Percentiles rank a stretch among this genome's conserved stretches.
Evolutionary conservation across 2,888 invertebrate genomes (phyloP).

Genomic region (Ditula angustiorana): DNA sequence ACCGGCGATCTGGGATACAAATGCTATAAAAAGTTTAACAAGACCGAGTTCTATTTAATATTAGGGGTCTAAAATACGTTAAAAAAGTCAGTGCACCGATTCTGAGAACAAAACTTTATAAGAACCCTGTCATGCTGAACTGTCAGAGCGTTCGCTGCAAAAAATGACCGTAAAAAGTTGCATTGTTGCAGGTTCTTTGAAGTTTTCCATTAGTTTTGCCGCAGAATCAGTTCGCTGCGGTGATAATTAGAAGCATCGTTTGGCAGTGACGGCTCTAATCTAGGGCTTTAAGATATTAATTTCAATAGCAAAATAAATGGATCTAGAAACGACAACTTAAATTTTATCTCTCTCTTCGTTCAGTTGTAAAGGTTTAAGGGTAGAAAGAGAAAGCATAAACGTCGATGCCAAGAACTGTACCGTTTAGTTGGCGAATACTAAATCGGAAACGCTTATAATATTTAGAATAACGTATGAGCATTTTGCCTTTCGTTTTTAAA

Average conservation of each 20-base stretch:
- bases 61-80: conserved; percentile 5
- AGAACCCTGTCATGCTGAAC: background rate
- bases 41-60: conserved; percentile 35
- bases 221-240: conserved; percentile 21
- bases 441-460: conserved; percentile 12
- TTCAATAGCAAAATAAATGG: background rate
- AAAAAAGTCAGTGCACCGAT: conserved; percentile 21
- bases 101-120: background rate
- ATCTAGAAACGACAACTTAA: background rate
- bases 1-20: conserved; percentile 30
- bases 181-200: background rate
- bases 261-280: conserved; percentile 62
- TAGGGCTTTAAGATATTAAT: background rate
- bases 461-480: conserved; percentile 28
- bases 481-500: conserved; percentile 32
- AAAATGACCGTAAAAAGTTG: background rate
- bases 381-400: background rate
- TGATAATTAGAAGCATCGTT: conserved; percentile 47
- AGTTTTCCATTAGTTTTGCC: conserved; percentile 9
- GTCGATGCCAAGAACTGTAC: background rate
- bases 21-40: conserved; percentile 42
- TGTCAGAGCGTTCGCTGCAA: background rate
- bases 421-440: background rate
- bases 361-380: background rate
- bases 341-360: background rate